A percentile compares a stretch with the other conserved stretches of the same genome.
These are phyloP conservation scores for Planococcus citri DNA, from an alignment of 1,140 invertebrate species.

Conservation along the genomic window DNA sequence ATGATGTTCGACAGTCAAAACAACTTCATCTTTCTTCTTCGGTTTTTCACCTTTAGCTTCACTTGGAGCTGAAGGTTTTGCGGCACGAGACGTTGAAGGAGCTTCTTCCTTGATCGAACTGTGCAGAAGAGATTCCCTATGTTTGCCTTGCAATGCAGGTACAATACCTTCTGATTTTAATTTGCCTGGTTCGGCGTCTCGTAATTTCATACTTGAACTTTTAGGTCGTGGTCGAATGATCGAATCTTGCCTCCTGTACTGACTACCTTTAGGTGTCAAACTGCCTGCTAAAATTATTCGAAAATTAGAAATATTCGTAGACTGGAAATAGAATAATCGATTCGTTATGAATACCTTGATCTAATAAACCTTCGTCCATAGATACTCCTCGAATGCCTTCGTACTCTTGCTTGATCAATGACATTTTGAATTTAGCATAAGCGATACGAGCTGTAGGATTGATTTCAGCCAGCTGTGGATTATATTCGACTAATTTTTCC, in stretches of 20 bases:
- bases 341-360: background rate
- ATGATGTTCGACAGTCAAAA: background rate
- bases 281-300: background rate
- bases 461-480: conserved; percentile 59
- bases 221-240: conserved; percentile 24
- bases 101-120: background rate
- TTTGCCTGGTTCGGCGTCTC: background rate
- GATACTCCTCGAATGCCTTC: conserved; percentile 30
- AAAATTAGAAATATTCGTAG: background rate
- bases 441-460: conserved; percentile 61
- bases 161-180: background rate
- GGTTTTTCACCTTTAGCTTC: background rate
- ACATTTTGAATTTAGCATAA: conserved; percentile 73
- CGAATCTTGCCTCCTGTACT: conserved; percentile 27
- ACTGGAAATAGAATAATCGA: background rate
- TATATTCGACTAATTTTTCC: conserved; percentile 58
- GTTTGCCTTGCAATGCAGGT: background rate
- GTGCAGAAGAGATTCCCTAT: background rate
- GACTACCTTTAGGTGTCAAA: conserved; percentile 9
- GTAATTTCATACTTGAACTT: background rate
- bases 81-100: background rate
- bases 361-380: conserved; percentile 24
- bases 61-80: background rate
- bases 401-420: conserved; percentile 45
- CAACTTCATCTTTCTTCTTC: background rate